Evolutionary conservation across 2,888 invertebrate genomes (phyloP), one percentile per base, ranked within the genome.

Genomic region (Sesia apiformis): DNA sequence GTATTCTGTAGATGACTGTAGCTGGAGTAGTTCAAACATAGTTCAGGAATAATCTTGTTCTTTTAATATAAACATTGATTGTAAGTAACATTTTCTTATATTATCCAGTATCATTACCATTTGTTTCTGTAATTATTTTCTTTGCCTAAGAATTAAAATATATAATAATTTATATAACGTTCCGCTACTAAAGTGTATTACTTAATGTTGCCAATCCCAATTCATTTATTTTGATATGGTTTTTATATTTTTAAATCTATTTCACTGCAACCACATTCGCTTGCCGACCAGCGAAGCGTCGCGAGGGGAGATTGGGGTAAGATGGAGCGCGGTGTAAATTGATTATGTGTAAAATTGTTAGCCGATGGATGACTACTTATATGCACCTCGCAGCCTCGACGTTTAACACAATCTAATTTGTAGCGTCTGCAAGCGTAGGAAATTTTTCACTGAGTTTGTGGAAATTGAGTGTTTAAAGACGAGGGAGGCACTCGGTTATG

Each of bases 311-410:
- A 50, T 8, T 50, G 38, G 39, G 50, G 50, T 6, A 39, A 50
- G 39, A 39, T 38, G 50, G 50, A 39, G 50, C 8, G 66, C 67
- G 63, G 58, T 61, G 70, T 83, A 84, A 86, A 84, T 76, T 82
- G 83, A 85, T 86, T 84, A 85, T 76, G 71, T 77, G 77, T 81
- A 79, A 84, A 84, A 81, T 70, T 78, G 81, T 69, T 72, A 72
- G 42, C 42, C 42, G 7, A 66, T 23, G 23, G 23, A 23, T 57
- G 63, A 74, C 79, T 82, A 80, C 80, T 85, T 84, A 85, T 77
- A 75, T 78, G 83, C 83, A 74, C 81, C 83, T 79, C 64, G 72
- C 67, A 60, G 58, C 56, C 60, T 58, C 61, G 65, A 60, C 65
- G 70, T 65, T 77, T 72, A 74, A 64, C 63, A 66, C 69, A 75